A percentile compares a stretch with the other conserved stretches of the same genome.
These are phyloP conservation scores for Varanus komodoensis DNA, from an alignment of 2,113 vertebrate species.

Conservation along the genomic window DNA sequence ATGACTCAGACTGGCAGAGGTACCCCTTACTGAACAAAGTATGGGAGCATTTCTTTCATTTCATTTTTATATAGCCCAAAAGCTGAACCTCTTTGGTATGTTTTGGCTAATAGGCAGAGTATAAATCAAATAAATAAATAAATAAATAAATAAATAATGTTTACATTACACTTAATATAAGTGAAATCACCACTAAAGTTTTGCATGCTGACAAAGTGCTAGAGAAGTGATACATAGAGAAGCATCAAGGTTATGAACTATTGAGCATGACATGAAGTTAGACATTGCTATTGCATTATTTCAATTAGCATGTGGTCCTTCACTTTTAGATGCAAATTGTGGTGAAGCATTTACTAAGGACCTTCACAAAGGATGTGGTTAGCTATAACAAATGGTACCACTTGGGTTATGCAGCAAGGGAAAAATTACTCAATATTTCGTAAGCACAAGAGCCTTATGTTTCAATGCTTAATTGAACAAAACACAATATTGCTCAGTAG, in stretches of 20 bases:
- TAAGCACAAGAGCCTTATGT: not conserved
- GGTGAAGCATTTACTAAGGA: conserved; percentile 1
- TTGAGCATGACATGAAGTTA: not conserved
- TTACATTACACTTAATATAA: not conserved
- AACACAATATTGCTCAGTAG: not conserved
- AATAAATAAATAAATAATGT: no score
- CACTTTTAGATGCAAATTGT: not conserved
- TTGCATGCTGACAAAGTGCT: not conserved
- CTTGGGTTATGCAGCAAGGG: not conserved
- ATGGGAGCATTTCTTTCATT: no score
- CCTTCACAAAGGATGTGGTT: not conserved
- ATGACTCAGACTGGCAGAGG: no score
- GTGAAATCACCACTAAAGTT: not conserved
- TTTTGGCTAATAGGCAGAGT: no score
- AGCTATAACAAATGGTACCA: not conserved
- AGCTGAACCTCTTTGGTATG: no score
- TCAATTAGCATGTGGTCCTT: not conserved
- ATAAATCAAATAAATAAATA: no score
- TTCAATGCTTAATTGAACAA: not conserved
- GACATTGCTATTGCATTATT: not conserved
- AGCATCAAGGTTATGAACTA: not conserved
- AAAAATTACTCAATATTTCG: not conserved
- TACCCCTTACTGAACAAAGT: not conserved
- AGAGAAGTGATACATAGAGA: not conserved
- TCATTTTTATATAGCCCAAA: no score